Base-by-base conservation (phyloP, 2,888 invertebrate species). In the Patella pellucida region DNA sequence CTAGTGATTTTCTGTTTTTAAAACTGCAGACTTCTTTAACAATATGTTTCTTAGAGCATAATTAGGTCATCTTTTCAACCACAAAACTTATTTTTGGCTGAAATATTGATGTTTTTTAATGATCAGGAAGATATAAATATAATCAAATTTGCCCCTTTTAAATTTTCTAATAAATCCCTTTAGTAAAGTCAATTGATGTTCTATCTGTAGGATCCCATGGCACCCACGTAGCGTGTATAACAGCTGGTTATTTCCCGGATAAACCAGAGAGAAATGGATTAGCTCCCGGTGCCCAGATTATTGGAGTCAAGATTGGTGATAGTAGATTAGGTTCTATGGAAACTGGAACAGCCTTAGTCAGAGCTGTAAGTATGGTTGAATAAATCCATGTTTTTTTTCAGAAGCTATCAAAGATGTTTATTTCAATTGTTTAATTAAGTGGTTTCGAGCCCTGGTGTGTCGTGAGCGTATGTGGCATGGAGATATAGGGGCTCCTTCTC, bases 211-310 rank as follows among this genome's bases (percentile, higher is more conserved):
- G 97, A 15, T 95, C 96, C 73, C 99, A 99, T 91, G 99, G 98
- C 50, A 98, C 98, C 0, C 99, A 99, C 91, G 99, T 99, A 5
- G 97, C 98, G 0, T 96, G 97, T 12, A 99, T 99, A 84, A 96
- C 98, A 1, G 94, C 98, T 1, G 98, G 96, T 0, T 93, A 95
- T 92, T 97, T 96, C 91, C 95, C 96, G 0, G 94, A 95, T 41
- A 94, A 94, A 74, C 95, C 96, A 0, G 96, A 97, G 84, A 93
- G 94, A 81, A 97, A 98, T 91, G 99, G 99, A 2, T 94, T 98
- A 0, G 98, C 99, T 0, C 99, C 99, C 0, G 99, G 98, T 52
- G 98, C 99, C 2, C 96, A 96, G 92, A 94, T 99, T 74, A 93
- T 99, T 56, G 97, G 97, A 0, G 92, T 99, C 71, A 95, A 96